Base-by-base conservation (phyloP, 2,888 invertebrate genomes). In the Sarcophaga variegata region DNA sequence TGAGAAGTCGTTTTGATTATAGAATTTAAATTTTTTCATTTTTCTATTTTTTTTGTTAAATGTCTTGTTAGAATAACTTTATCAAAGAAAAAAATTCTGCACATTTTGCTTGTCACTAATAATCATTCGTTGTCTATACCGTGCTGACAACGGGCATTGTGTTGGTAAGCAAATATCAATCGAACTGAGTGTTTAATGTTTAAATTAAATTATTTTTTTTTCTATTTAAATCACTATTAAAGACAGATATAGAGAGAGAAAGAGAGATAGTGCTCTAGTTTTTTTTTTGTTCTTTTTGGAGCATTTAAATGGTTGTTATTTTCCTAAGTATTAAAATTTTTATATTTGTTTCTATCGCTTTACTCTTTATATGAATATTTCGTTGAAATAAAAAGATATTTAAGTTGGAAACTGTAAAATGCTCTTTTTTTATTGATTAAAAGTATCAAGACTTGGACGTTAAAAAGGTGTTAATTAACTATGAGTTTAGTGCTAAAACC, bases 291-390 rank as follows among this genome's bases (percentile, higher is more conserved):
- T 54, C 17, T 54, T 54, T 12, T 64, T 74, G 62, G 69, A 78
- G 62, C 63, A 79, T 75, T 76, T 71, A 14, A 71, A 86, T 71
- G 82, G 82, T 83, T 83, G 82, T 86, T 83, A 77, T 69, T 86
- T 22, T 72, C 67, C 59, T 72, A 80, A 76, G 62, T 64, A 84
- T 22, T 66, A 66, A 69, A 49, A 67, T 22, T 77, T 54, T 78
- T 78, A 37, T 72, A 66, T 83, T 71, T 66, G 64, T 60, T 67
- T 78, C n/a, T 72, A 66, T 62, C 67, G 77, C 49, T 62, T 72
- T 71, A 49, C 17, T 82, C 59, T 45, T 70, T 77, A 64, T 45
- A 71, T 70, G n/a, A 75, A 25, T 47, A 47, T 37, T 54, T 75
- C 54, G 54, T 49, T 76, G 20, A 76, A 66, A 66, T 76, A 76